Conservation (phyloP, 2,113 vertebrate genomes). For the Tenebrosternarchus preto region DNA sequence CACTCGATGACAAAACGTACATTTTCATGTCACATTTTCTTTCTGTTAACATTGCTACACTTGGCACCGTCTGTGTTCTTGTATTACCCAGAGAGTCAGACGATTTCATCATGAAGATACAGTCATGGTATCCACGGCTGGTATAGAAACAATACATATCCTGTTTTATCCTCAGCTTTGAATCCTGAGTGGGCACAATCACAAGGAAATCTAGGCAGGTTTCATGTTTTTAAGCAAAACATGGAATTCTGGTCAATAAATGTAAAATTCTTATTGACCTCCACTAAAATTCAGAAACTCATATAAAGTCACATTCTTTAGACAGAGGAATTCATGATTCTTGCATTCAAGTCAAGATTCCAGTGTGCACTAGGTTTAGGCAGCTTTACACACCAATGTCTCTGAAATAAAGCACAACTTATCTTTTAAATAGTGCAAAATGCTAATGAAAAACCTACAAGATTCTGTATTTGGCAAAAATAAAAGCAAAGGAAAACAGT, state of each 20-base stretch:
- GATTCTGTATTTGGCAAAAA: conserved; percentile 43
- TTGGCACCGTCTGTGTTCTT: not conserved
- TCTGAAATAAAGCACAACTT: not conserved
- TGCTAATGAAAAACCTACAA: not conserved
- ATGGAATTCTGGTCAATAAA: not conserved
- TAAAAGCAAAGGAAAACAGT: not conserved
- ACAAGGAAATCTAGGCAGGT: not conserved
- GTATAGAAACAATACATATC: not conserved
- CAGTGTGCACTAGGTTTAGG: too few species aligned
- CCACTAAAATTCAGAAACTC: not conserved
- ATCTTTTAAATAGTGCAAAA: conserved; percentile 43
- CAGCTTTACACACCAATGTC: too few species aligned
- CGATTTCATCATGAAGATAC: not conserved
- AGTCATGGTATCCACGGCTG: not conserved
- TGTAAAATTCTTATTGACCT: not conserved
- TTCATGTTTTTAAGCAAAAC: not conserved
- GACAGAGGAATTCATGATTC: not conserved
- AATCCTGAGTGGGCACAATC: not conserved
- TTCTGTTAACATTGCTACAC: not conserved
- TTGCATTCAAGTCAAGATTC: not conserved
- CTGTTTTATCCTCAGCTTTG: not conserved
- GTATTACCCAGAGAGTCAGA: not conserved
- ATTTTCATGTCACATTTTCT: not conserved
- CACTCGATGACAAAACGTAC: not conserved
- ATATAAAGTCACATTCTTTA: not conserved